Base-by-base conservation (phyloP, 53 echinoderm and acorn worm genomes). In the Henricia sp. region DNA sequence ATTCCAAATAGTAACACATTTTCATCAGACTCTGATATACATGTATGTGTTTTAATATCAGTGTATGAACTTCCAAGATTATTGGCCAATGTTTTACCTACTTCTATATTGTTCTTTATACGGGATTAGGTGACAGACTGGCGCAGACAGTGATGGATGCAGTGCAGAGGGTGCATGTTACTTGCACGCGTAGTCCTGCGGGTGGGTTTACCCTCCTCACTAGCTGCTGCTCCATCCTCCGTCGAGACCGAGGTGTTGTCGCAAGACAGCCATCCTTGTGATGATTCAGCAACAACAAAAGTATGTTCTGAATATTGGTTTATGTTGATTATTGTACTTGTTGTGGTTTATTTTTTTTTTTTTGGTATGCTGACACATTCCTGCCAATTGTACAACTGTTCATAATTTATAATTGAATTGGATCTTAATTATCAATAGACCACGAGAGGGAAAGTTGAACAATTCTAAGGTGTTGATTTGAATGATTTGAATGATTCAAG, bases 111-210 rank as follows among this genome's bases (percentile, higher is more conserved):
- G 52, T 51, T 51, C 52, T 51, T 51, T 1, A 13, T 51, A 51
- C 52, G 52, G 58, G 58, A 21, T 58, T 58, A 58, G 58, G 58
- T 58, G 58, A 58, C 58, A 58, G 58, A 58, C 58, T 58, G 58
- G 23, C 58, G 1, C 23, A 58, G 27, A 26, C 27, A 21, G 58
- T 58, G 27, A 26, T 24, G 58, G 58, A 58, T 58, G 58, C 58
- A 51, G 52, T 51, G 52, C 52, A 51, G 52, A 51, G 21, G 52
- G 52, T 51, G 52, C 52, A 51, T 51, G 52, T 51, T 51, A 51
- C 52, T 51, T 51, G 52, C 52, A 51, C 52, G 52, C 52, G 52
- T 51, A 51, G 52, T 51, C 52, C 52, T 21, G 52, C 52, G 52
- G 52, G 52, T 51, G 52, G 52, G 9, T 51, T 51, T 51, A 51